These are phyloP conservation scores for Aptenodytes patagonicus DNA, from an alignment of 2,113 vertebrate species.

Conservation along the genomic window DNA sequence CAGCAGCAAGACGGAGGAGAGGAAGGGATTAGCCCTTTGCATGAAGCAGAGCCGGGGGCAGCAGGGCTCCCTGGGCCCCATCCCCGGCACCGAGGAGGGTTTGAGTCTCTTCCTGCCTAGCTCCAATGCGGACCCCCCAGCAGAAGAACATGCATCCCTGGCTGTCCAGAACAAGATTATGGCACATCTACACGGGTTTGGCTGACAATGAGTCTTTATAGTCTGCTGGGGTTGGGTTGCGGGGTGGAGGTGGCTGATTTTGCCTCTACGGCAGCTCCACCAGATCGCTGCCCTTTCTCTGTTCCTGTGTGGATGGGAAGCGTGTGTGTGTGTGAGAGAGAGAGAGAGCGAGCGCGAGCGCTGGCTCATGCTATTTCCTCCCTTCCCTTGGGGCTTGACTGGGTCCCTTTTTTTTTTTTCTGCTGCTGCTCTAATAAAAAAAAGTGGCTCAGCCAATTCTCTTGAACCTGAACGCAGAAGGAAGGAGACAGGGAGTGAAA, in stretches of 20 bases:
- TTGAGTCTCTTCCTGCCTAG: not conserved
- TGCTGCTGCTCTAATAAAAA: not conserved
- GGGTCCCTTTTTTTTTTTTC: not conserved
- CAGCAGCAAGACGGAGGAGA: not conserved
- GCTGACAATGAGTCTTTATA: not conserved
- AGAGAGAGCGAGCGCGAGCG: not conserved
- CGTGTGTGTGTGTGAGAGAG: not conserved
- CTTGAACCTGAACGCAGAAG: slow-evolving; percentile 4
- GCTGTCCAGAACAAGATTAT: not conserved
- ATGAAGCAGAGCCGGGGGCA: not conserved
- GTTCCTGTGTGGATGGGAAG: not conserved
- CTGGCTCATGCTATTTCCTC: slow-evolving; percentile 16
- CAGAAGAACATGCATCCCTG: not conserved
- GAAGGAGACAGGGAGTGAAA: slow-evolving; percentile 38
- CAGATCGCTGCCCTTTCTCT: not conserved
- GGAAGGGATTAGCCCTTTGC: not conserved
- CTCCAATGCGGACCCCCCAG: fast-evolving
- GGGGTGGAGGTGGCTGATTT: not conserved
- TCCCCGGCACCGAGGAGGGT: not conserved
- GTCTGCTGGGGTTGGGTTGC: not conserved
- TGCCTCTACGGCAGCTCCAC: not conserved
- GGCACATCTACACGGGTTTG: not conserved
- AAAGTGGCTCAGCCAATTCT: slow-evolving; percentile 37
- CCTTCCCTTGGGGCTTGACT: slow-evolving; percentile 15
- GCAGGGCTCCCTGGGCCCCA: fast-evolving